Evolutionary conservation across 2,113 vertebrate species (phyloP).

Genomic region (Plotosus lineatus): DNA sequence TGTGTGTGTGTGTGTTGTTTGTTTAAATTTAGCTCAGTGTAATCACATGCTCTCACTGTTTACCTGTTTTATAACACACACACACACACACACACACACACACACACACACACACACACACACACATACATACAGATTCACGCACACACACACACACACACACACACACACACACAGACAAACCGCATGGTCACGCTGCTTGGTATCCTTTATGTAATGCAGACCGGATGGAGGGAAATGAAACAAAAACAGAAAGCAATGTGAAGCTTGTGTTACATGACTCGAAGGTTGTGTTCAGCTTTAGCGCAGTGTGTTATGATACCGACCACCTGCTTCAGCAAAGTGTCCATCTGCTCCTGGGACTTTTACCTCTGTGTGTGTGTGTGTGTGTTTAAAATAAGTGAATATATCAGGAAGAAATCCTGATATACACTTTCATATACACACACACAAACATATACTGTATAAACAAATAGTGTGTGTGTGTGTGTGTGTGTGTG

Average conservation of each 20-base stretch:
- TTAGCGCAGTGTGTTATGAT: slow-evolving; percentile 43
- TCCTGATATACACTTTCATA: no score
- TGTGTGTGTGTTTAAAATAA: no score
- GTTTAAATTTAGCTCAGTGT: slow-evolving; percentile 44
- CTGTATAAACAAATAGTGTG: no score
- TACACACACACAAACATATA: no score
- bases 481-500: slow-evolving; percentile 24
- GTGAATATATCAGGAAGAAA: no score
- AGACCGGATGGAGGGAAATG: slow-evolving; percentile 29
- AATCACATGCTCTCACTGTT: slow-evolving; percentile 18
- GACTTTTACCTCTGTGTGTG: slow-evolving; percentile 52
- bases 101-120: background rate
- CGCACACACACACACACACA: background rate
- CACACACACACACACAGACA: background rate
- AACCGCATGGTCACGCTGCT: background rate
- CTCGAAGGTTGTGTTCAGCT: slow-evolving; percentile 47
- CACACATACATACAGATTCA: no score
- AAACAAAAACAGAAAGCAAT: slow-evolving; percentile 29
- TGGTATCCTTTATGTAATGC: slow-evolving; percentile 2
- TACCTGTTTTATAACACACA: background rate
- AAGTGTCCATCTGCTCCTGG: slow-evolving; percentile 63
- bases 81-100: background rate
- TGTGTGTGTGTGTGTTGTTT: slow-evolving; percentile 30
- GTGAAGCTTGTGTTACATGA: slow-evolving; percentile 19
- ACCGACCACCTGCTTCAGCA: slow-evolving; percentile 66